These are phyloP conservation scores for Eustalomyia histrio DNA, from an alignment of 2,888 invertebrate species.

Conservation along the genomic window DNA sequence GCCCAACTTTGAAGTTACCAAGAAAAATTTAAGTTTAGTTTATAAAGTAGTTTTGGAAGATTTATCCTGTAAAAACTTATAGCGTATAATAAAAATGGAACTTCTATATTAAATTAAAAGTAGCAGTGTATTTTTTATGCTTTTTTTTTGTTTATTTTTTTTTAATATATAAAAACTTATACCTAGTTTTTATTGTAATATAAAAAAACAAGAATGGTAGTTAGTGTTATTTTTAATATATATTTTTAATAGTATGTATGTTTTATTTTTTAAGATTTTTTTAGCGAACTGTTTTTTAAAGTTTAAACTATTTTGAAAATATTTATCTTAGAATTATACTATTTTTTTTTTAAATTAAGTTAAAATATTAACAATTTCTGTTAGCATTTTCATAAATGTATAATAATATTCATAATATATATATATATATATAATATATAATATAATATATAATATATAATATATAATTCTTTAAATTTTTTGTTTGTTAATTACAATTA, in stretches of 20 bases:
- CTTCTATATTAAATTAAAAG: too few species aligned
- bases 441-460: slow-evolving; percentile 21
- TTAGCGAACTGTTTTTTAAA: slow-evolving; percentile 53
- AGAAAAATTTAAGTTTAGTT: too few species aligned
- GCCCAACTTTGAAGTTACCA: too few species aligned
- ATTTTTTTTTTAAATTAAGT: slow-evolving; percentile 43
- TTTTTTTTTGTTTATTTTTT: slow-evolving; percentile 5
- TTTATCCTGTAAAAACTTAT: too few species aligned
- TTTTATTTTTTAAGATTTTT: slow-evolving; percentile 31
- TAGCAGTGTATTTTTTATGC: not conserved
- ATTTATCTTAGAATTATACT: slow-evolving; percentile 54
- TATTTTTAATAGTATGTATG: slow-evolving; percentile 37
- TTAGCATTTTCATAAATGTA: slow-evolving; percentile 51
- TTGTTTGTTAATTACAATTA: slow-evolving; percentile 41
- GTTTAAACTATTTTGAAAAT: slow-evolving; percentile 56
- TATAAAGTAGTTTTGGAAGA: too few species aligned
- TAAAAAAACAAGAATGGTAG: slow-evolving; percentile 55
- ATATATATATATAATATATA: too few species aligned
- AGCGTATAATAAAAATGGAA: too few species aligned
- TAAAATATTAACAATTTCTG: slow-evolving; percentile 61
- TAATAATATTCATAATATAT: slow-evolving; percentile 15
- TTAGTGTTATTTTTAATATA: slow-evolving; percentile 31
- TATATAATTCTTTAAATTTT: slow-evolving; percentile 25
- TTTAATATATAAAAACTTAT: slow-evolving; percentile 7
- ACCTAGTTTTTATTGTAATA: slow-evolving; percentile 19